phyloP scores from a whole-genome alignment of 2,797 vertebrate species.

The Notamacropus eugenii region DNA sequence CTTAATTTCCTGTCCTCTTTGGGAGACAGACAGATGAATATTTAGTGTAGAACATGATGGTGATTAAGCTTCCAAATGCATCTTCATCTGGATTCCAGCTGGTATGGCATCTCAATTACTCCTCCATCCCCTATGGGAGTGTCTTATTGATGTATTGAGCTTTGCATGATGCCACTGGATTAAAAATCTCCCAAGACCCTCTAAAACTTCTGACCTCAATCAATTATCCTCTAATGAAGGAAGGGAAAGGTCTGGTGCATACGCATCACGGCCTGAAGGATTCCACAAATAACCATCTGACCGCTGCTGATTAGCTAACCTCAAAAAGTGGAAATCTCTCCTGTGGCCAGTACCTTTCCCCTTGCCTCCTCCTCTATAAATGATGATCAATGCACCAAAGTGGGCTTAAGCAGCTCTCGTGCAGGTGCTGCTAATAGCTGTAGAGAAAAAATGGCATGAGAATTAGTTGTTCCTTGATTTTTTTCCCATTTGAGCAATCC shows the following conservation, averaged over 20 bases:
- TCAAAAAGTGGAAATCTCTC: constrained; percentile 3
- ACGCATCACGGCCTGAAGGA: constrained; percentile 29
- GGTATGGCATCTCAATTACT: constrained; percentile 77
- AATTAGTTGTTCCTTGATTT: not conserved
- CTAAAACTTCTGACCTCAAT: constrained; percentile 70
- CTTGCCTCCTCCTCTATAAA: constrained; percentile 3
- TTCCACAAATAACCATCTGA: constrained; percentile 29
- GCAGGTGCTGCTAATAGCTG: not conserved
- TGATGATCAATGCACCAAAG: not conserved
- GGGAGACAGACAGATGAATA: constrained; percentile 80
- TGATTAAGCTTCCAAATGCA: constrained; percentile 82
- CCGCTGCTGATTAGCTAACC: constrained; percentile 16
- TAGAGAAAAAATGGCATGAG: not conserved
- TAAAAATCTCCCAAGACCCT: constrained; percentile 74
- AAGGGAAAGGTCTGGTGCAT: constrained; percentile 47
- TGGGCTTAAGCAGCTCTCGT: not conserved
- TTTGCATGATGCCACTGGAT: constrained; percentile 73
- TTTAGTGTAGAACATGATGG: constrained; percentile 79
- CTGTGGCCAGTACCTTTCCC: not conserved
- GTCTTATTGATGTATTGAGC: constrained; percentile 68
- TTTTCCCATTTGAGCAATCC: not conserved
- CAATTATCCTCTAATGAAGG: constrained; percentile 74
- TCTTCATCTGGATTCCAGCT: constrained; percentile 85
- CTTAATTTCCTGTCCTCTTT: constrained; percentile 81
- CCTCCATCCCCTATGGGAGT: constrained; percentile 64